Evolutionary conservation across 2,113 vertebrate species (phyloP).

Genomic region (Atrichornis clamosus): DNA sequence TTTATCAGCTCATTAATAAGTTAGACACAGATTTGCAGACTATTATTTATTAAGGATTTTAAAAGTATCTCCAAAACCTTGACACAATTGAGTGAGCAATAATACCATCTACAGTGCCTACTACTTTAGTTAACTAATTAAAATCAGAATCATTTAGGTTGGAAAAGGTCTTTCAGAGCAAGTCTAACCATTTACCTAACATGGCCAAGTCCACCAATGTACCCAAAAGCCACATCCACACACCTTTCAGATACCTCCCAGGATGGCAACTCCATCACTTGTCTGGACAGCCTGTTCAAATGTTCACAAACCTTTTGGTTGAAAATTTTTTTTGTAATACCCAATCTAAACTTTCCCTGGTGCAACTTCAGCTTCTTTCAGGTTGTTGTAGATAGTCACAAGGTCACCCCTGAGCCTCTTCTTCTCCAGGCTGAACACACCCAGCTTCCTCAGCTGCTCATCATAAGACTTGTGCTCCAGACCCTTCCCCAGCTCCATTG

Average conservation of each 20-base stretch:
- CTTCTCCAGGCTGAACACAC: not conserved
- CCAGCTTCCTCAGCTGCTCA: not conserved
- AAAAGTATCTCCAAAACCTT: not conserved
- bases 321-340: not conserved
- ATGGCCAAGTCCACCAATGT: not conserved
- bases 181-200: not conserved
- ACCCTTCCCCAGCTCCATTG: fast-evolving
- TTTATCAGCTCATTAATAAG: not conserved
- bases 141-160: not conserved
- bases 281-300: not conserved
- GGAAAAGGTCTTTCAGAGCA: not conserved
- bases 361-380: not conserved
- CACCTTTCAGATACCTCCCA: not conserved
- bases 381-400: not conserved
- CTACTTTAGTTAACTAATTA: not conserved
- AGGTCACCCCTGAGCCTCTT: not conserved
- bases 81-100: not conserved
- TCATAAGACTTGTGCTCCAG: not conserved
- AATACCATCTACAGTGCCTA: not conserved
- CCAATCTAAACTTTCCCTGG: not conserved
- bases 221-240: not conserved
- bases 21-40: not conserved
- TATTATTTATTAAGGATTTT: not conserved
- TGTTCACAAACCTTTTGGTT: not conserved
- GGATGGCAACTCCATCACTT: not conserved